These are phyloP conservation scores for Glaucopsyche alexis DNA, from an alignment of 2,888 invertebrate species.

Conservation along the genomic window DNA sequence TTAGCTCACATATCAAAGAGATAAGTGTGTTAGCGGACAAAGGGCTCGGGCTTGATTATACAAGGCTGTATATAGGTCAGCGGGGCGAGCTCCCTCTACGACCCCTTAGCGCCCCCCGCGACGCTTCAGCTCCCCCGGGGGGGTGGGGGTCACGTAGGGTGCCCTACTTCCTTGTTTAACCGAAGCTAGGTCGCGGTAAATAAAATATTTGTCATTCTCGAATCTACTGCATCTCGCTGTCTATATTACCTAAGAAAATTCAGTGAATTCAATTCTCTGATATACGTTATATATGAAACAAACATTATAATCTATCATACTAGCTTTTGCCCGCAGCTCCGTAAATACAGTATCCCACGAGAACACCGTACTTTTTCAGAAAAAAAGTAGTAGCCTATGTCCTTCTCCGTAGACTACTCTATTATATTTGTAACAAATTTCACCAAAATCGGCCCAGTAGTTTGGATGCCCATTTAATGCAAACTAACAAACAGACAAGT, in stretches of 20 bases:
- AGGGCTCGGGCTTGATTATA: conserved; percentile 12
- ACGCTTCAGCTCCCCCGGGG: not conserved
- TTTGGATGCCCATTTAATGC: too few relatives aligned
- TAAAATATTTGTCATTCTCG: conserved; percentile 10
- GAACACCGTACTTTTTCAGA: too few relatives aligned
- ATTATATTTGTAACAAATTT: too few relatives aligned
- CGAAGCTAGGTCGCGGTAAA: conserved; percentile 1
- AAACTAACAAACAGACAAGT: too few relatives aligned
- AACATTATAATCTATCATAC: too few relatives aligned
- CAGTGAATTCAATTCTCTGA: not conserved
- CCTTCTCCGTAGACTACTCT: too few relatives aligned
- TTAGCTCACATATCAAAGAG: conserved; percentile 13
- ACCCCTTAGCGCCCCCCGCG: not conserved
- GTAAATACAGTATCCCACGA: too few relatives aligned
- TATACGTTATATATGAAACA: not conserved
- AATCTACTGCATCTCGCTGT: not conserved
- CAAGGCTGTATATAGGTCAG: conserved; percentile 9
- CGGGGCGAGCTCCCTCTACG: not conserved
- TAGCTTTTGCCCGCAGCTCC: too few relatives aligned
- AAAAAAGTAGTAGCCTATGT: too few relatives aligned
- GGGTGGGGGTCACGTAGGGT: conserved; percentile 1
- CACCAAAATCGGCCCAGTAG: too few relatives aligned
- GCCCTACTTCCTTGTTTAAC: conserved; percentile 16
- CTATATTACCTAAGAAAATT: not conserved
- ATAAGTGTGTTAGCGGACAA: conserved; percentile 19